phyloP scores from a whole-genome alignment of 2,888 invertebrate genomes.

The Leptinotarsa peninsularis region DNA sequence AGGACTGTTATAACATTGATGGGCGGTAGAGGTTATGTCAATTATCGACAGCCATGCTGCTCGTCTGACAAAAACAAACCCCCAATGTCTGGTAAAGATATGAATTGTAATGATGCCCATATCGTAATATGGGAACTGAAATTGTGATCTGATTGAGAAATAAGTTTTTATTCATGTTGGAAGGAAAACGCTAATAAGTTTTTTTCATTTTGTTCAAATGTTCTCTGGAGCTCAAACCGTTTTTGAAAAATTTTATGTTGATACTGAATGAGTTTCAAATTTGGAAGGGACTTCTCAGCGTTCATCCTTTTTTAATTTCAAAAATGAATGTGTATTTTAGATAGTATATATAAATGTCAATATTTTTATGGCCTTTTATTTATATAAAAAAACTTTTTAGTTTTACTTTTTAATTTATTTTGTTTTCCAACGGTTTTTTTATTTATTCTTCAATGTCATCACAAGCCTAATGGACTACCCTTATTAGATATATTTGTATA shows the following conservation, averaged over 20 bases:
- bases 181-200: conserved; percentile 11
- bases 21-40: conserved; percentile 90
- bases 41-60: conserved; percentile 83
- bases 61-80: conserved; percentile 67
- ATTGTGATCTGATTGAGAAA: conserved; percentile 69
- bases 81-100: conserved; percentile 67
- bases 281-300: conserved; percentile 10
- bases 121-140: conserved; percentile 92
- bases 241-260: conserved; percentile 4
- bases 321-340: conserved; percentile 50
- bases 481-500: conserved; percentile 49
- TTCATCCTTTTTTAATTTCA: conserved; percentile 17
- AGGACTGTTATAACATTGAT: conserved; percentile 86
- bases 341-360: conserved; percentile 52
- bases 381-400: conserved; percentile 44
- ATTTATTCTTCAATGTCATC: conserved; percentile 47
- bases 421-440: conserved; percentile 47
- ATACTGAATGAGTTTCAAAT: neutral
- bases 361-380: conserved; percentile 49
- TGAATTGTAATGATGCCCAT: conserved; percentile 87
- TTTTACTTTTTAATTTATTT: conserved; percentile 55
- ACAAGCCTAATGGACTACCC: conserved; percentile 34
- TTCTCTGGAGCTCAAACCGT: neutral
- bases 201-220: neutral
- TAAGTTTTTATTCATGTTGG: conserved; percentile 19